A percentile compares a stretch with the other conserved stretches of the same genome.
These are phyloP conservation scores for Antennarius striatus DNA, from an alignment of 2,113 vertebrate species.

Conservation along the genomic window DNA sequence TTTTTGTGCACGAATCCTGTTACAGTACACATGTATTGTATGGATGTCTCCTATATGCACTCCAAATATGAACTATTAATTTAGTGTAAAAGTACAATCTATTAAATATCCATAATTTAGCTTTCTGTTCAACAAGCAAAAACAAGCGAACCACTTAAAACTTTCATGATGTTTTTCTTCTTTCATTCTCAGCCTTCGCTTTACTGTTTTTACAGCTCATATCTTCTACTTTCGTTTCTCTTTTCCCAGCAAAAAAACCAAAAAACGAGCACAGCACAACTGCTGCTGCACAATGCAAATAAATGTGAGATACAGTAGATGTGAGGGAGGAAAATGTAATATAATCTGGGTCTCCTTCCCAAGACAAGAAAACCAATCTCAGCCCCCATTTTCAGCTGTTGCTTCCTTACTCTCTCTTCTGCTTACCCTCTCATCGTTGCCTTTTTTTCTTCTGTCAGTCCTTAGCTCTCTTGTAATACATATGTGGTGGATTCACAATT, in stretches of 20 bases:
- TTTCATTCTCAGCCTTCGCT: background rate
- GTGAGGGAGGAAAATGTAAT: slow-evolving; percentile 12
- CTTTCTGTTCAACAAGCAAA: slow-evolving; percentile 9
- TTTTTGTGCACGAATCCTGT: background rate
- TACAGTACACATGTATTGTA: background rate
- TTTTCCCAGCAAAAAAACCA: background rate
- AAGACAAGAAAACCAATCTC: slow-evolving; percentile 29
- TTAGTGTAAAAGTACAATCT: slow-evolving; percentile 3
- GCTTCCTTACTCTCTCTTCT: slow-evolving; percentile 11
- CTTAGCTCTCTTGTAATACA: slow-evolving; percentile 15
- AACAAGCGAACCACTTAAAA: slow-evolving; percentile 12
- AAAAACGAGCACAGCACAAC: background rate
- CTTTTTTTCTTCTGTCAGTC: background rate
- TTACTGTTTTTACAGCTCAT: background rate
- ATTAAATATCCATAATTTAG: background rate
- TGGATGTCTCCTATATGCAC: background rate
- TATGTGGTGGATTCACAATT: slow-evolving; percentile 13
- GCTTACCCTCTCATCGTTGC: background rate
- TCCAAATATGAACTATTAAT: background rate
- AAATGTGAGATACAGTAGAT: slow-evolving; percentile 21
- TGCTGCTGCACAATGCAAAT: slow-evolving; percentile 24
- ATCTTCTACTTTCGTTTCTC: background rate
- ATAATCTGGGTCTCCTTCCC: slow-evolving; percentile 3
- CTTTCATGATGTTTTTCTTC: slow-evolving; percentile 1
- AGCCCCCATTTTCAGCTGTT: slow-evolving; percentile 1